These are phyloP conservation scores for Poeciliopsis presidionis DNA, from an alignment of 2,797 vertebrate species.

Conservation along the genomic window DNA sequence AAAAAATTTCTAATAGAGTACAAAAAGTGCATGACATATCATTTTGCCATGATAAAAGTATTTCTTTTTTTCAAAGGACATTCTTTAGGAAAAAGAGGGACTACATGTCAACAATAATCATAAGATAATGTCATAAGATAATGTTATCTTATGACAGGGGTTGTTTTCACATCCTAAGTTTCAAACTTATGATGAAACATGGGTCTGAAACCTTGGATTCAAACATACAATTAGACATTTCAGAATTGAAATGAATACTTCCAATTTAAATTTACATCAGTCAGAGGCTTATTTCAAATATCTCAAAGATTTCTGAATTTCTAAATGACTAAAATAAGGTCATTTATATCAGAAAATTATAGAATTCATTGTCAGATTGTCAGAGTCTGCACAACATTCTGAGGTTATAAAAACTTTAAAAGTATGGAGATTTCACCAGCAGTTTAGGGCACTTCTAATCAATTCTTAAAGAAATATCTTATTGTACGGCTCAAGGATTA, in stretches of 20 bases:
- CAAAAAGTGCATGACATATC: background rate
- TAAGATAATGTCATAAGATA: background rate
- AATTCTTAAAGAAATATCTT: background rate
- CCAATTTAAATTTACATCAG: background rate
- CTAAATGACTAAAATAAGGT: background rate
- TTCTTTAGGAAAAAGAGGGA: background rate
- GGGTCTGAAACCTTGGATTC: background rate
- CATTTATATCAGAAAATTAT: background rate
- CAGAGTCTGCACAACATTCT: background rate
- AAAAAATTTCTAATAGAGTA: background rate
- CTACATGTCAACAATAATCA: background rate
- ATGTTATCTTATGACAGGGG: background rate
- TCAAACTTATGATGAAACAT: background rate
- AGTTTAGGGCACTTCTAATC: background rate
- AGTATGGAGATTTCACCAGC: background rate
- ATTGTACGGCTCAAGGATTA: background rate
- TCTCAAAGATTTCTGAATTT: background rate
- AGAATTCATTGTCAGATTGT: background rate
- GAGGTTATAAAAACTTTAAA: background rate
- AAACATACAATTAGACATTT: background rate
- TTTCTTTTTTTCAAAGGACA: background rate
- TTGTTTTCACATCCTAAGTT: background rate
- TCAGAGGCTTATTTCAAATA: background rate
- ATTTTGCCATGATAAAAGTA: background rate
- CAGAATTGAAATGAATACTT: background rate